Evolutionary conservation across 2,888 invertebrate species (phyloP), one percentile per base, ranked within the genome.

Genomic region (Smittia sp.): DNA sequence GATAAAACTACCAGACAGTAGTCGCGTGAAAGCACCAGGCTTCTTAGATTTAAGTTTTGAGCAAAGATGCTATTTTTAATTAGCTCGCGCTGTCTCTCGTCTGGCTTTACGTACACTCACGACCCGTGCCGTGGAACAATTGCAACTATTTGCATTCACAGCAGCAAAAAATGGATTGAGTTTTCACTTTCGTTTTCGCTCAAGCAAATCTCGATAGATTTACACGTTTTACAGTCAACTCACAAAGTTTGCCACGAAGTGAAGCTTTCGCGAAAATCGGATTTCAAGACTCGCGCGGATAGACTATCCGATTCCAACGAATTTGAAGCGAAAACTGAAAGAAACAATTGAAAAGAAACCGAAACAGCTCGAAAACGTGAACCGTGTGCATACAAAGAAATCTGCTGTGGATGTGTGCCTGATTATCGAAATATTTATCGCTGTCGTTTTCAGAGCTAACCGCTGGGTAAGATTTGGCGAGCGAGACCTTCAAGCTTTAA

Each of bases 241-340:
- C 15, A 15, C 46, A 15, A 15, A 46, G n/a, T n/a, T 13, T 46
- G 46, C 11, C 46, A 46, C 6, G 2, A 46, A 46, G 2, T 46
- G 11, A 15, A 46, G 13, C n/a, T 46, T 39, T 46, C 11, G 32
- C 32, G 32, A 9, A 32, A 32, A 6, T 32, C 32, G 46, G n/a
- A 46, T 46, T 15, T 4, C 13, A 58, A 58, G 39, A 32, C 52
- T 25, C 39, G 58, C 54, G 38, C 46, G 46, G n/a, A 46, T 32
- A n/a, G 58, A 62, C 38, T 54, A 70, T 54, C 70, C 70, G 72
- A 72, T 72, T 58, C 25, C 72, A 72, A 72, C 62, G 54, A 62
- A 72, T 20, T 72, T 72, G 62, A 58, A 72, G 72, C 38, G 18
- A 72, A 62, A 72, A 72, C 72, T 72, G 20, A 72, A 72, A 38